Conservation (phyloP, 2,797 vertebrate species). For the Hippoglossus hippoglossus region DNA sequence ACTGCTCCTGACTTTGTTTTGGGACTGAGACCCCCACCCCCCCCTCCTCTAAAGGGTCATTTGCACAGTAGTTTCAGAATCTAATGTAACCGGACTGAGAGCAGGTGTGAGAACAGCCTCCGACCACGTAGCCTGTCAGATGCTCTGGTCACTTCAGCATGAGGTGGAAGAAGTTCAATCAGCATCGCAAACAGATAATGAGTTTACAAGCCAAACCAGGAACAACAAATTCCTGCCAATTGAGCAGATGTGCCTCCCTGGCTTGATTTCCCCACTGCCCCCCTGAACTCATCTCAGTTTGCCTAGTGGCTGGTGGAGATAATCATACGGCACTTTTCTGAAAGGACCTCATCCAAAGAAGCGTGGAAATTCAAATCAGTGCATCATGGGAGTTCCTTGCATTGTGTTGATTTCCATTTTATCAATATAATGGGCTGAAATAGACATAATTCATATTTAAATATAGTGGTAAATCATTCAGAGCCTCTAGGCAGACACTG, state of each 20-base stretch:
- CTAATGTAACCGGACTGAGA: not conserved
- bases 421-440: conserved; percentile 4
- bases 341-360: conserved; percentile 23
- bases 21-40: too few relatives aligned
- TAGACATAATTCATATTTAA: conserved; percentile 6
- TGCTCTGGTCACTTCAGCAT: not conserved
- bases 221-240: conserved; percentile 48
- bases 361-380: conserved; percentile 29
- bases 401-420: conserved; percentile 30
- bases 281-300: conserved; percentile 36
- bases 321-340: conserved; percentile 40
- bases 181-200: conserved; percentile 32
- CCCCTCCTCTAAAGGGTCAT: too few relatives aligned
- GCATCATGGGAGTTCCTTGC: conserved; percentile 6
- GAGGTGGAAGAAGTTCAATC: conserved; percentile 39
- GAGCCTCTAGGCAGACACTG: too few relatives aligned
- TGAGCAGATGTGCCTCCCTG: conserved; percentile 51
- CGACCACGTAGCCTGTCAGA: not conserved
- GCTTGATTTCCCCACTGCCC: conserved; percentile 64
- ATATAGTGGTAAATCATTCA: not conserved
- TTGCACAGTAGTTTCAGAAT: too few relatives aligned
- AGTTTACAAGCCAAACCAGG: conserved; percentile 36
- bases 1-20: not conserved
- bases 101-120: not conserved
- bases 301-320: conserved; percentile 38